Percentiles rank a stretch among this genome's conserved stretches.
Conservation (phyloP, 64 coral and sea anemone species). For the Porites australiensis region DNA sequence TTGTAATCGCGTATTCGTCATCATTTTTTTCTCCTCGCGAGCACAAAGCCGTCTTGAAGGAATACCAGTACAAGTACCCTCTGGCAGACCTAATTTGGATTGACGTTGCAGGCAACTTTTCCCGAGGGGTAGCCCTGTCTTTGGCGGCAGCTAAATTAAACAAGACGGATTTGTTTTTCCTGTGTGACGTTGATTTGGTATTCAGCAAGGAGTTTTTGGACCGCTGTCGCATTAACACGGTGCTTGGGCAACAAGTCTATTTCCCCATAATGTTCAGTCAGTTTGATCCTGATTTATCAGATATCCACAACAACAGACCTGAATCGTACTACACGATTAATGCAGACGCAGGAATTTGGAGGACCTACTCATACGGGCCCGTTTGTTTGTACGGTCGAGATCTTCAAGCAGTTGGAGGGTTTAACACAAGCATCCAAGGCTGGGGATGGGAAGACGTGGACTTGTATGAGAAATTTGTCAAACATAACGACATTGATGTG, state of each 20-base stretch:
- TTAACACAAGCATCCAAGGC: conserved; percentile 89
- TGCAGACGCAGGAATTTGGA: conserved; percentile 89
- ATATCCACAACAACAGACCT: conserved; percentile 26
- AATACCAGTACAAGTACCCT: conserved; percentile 71
- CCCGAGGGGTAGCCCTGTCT: conserved; percentile 79
- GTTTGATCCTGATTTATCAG: conserved; percentile 71
- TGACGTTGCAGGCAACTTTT: conserved; percentile 77
- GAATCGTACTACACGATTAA: conserved; percentile 52
- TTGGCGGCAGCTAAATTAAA: conserved; percentile 80
- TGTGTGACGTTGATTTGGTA: conserved; percentile 93
- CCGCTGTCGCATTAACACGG: conserved; percentile 84
- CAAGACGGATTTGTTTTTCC: conserved; percentile 80
- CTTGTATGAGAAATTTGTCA: conserved; percentile 85
- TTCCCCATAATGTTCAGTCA: conserved; percentile 97
- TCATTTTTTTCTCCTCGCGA: conserved; percentile 49
- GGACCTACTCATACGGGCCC: conserved; percentile 85
- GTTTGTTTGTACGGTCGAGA: conserved; percentile 84
- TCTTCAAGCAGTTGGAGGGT: conserved; percentile 81
- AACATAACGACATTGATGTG: conserved; percentile 46
- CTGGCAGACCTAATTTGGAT: conserved; percentile 82
- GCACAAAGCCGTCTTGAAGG: conserved; percentile 74
- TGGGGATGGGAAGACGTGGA: conserved; percentile 93
- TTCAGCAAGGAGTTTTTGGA: conserved; percentile 84
- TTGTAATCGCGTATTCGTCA: conserved; percentile 89
- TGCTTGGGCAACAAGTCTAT: conserved; percentile 83